These are phyloP conservation scores for Cynocephalus volans DNA, from an alignment of 2,113 vertebrate species.

Conservation along the genomic window DNA sequence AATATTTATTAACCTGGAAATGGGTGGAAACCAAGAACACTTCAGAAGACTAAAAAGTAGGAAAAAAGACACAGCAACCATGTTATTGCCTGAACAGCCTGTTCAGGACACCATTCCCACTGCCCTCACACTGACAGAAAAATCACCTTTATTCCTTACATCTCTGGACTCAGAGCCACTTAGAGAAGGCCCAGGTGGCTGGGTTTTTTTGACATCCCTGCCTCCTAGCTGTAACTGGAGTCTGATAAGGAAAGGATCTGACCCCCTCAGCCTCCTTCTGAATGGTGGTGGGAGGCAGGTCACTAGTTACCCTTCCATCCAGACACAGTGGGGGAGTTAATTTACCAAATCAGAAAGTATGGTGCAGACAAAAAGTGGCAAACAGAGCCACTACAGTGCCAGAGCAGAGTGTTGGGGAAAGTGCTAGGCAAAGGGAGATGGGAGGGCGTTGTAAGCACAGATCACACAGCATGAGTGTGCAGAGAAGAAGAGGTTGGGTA, in stretches of 20 bases:
- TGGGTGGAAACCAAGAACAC: background rate
- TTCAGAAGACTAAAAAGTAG: background rate
- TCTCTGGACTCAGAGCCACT: background rate
- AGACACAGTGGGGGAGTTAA: background rate
- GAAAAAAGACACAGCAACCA: background rate
- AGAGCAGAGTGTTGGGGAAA: background rate
- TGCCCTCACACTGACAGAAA: background rate
- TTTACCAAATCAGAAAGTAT: background rate
- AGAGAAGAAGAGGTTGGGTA: background rate
- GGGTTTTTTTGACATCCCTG: background rate
- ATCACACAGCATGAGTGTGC: background rate
- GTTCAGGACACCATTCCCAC: background rate
- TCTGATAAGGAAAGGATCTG: background rate
- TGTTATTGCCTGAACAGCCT: background rate
- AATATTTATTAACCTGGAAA: slow-evolving; percentile 43
- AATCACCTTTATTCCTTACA: background rate
- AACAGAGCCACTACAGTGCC: background rate
- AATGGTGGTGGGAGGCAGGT: background rate
- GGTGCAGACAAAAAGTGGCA: background rate
- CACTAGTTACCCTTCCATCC: background rate
- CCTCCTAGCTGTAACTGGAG: background rate
- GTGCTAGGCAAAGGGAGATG: background rate
- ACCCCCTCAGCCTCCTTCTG: background rate
- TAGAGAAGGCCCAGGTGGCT: background rate
- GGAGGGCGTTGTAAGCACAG: background rate